These are phyloP conservation scores for Lysandra coridon DNA, from an alignment of 2,888 invertebrate species.

Conservation along the genomic window DNA sequence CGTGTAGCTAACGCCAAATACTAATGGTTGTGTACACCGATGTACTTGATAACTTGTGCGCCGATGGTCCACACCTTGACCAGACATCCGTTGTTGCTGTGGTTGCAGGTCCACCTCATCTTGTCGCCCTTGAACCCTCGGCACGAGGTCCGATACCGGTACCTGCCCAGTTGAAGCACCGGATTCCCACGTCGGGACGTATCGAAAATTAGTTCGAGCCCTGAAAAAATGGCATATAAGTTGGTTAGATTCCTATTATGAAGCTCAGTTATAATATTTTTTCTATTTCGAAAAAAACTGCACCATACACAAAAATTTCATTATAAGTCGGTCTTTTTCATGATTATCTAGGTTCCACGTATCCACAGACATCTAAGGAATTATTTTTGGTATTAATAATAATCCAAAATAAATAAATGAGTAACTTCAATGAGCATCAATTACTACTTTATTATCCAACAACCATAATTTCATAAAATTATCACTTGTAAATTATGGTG, in stretches of 20 bases:
- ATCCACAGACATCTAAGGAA: too few species aligned
- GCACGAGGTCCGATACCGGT: constrained; percentile 44
- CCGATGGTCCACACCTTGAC: constrained; percentile 44
- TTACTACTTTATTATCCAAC: neutral
- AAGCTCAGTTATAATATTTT: neutral
- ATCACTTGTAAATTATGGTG: neutral
- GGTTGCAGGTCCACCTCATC: constrained; percentile 46
- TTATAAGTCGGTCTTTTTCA: neutral
- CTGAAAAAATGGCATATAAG: constrained; percentile 31
- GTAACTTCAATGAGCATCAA: neutral
- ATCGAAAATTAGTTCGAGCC: constrained; percentile 39
- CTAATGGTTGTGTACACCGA: constrained; percentile 43
- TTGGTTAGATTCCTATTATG: neutral
- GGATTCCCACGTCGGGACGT: constrained; percentile 47
- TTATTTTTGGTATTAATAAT: neutral
- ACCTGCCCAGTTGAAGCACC: constrained; percentile 44
- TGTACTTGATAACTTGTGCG: constrained; percentile 40
- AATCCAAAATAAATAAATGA: neutral
- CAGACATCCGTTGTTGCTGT: constrained; percentile 43
- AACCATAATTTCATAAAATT: neutral
- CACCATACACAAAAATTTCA: neutral
- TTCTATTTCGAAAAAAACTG: neutral
- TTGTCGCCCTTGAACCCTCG: constrained; percentile 35
- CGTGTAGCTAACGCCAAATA: neutral
- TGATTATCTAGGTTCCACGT: too few species aligned